Conservation (phyloP, 2,113 vertebrate species). For the Bostrychus sinensis region DNA sequence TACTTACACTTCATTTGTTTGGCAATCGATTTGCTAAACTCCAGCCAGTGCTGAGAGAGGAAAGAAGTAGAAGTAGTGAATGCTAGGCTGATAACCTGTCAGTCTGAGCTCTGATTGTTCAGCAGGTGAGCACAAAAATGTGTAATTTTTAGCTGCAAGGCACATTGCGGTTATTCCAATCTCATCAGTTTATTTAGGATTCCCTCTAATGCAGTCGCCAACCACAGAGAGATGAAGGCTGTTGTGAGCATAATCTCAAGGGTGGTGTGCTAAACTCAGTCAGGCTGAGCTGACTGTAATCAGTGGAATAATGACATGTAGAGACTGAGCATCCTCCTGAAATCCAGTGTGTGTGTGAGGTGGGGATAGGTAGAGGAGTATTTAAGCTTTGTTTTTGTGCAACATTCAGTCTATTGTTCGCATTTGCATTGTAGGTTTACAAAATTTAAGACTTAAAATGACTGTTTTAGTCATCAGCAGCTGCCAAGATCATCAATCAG, state of each 20-base stretch:
- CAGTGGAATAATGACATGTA: slow-evolving; percentile 25
- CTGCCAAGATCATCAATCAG: too few species aligned
- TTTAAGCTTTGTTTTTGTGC: too few species aligned
- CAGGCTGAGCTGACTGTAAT: slow-evolving; percentile 24
- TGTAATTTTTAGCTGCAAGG: slow-evolving; percentile 41
- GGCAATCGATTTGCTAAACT: slow-evolving; percentile 94
- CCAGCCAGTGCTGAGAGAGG: slow-evolving; percentile 94
- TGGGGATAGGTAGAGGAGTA: too few species aligned
- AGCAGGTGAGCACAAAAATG: slow-evolving; percentile 28
- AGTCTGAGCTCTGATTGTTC: slow-evolving; percentile 37
- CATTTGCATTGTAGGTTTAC: too few species aligned
- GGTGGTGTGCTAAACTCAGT: slow-evolving; percentile 21
- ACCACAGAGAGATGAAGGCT: slow-evolving; percentile 27
- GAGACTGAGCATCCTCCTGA: too few species aligned
- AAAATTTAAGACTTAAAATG: too few species aligned
- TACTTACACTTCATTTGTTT: slow-evolving; percentile 98
- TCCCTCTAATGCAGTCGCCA: slow-evolving; percentile 19
- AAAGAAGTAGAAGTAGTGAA: slow-evolving; percentile 20
- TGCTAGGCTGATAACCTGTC: slow-evolving; percentile 20
- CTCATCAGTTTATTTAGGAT: slow-evolving; percentile 42
- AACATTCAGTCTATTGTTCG: too few species aligned
- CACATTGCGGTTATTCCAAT: slow-evolving; percentile 30
- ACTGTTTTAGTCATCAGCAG: too few species aligned
- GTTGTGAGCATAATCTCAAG: slow-evolving; percentile 30
- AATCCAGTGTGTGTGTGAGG: too few species aligned